phyloP scores from a whole-genome alignment of 1,140 invertebrate species.

The Varroa destructor region DNA sequence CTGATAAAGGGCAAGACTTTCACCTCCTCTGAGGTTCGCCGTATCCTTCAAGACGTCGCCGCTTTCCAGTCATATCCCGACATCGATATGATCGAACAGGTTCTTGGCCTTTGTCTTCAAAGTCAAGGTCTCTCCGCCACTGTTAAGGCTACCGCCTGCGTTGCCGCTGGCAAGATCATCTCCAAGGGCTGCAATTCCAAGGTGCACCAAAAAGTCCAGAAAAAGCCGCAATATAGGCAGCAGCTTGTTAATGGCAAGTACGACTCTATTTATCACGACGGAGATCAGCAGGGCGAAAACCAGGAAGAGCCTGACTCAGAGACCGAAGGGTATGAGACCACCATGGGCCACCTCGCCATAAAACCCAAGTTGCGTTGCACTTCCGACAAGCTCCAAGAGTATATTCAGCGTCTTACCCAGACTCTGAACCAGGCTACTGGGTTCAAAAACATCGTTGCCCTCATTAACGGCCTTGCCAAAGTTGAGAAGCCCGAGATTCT shows the following conservation, averaged over 20 bases:
- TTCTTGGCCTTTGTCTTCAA: not conserved
- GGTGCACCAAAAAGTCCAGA: not conserved
- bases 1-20: constrained; percentile 14
- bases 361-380: constrained; percentile 21
- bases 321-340: not conserved
- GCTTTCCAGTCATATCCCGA: constrained; percentile 24
- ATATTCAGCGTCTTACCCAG: constrained; percentile 20
- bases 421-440: constrained; percentile 4
- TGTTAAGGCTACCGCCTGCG: constrained; percentile 19
- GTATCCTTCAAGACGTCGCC: constrained; percentile 24
- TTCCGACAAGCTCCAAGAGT: constrained; percentile 22
- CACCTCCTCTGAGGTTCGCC: constrained; percentile 16
- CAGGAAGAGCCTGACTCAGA: not conserved
- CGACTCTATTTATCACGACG: not conserved
- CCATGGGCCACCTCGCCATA: constrained; percentile 20
- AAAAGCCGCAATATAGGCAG: not conserved
- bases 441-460: constrained; percentile 18
- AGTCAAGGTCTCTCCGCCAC: not conserved
- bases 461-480: constrained; percentile 18
- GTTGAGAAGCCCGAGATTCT: constrained; percentile 24
- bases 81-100: constrained; percentile 25
- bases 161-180: constrained; percentile 26
- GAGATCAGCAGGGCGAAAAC: not conserved
- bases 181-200: constrained; percentile 26
- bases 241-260: not conserved